phyloP scores from a whole-genome alignment of 2,888 invertebrate genomes.

The Oscheius myriophilus region DNA sequence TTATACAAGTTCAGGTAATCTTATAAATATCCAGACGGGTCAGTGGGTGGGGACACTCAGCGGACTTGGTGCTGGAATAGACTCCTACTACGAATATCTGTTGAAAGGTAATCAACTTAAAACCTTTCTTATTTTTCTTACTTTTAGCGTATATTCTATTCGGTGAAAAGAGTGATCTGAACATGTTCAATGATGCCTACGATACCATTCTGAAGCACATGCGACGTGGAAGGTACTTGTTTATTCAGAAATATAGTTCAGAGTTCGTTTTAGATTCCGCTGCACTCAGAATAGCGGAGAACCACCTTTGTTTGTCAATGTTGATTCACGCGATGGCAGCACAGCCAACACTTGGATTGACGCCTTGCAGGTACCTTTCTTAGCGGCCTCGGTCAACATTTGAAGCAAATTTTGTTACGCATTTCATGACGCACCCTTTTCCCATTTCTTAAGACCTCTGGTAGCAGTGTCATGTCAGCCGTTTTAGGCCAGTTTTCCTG shows the following conservation, averaged over 20 bases:
- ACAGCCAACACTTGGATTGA: conserved; percentile 78
- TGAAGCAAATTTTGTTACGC: too few species aligned
- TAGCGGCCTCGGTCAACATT: neutral
- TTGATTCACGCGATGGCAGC: conserved; percentile 77
- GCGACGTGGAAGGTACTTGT: conserved; percentile 73
- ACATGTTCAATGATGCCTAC: conserved; percentile 77
- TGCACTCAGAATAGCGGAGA: conserved; percentile 74
- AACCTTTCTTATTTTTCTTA: neutral
- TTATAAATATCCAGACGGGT: conserved; percentile 78
- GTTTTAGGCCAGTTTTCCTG: conserved; percentile 71
- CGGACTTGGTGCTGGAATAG: conserved; percentile 78
- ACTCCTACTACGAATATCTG: conserved; percentile 78
- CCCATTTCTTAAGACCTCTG: too few species aligned
- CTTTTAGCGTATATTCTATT: conserved; percentile 76
- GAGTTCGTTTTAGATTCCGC: conserved; percentile 8
- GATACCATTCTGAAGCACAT: conserved; percentile 75
- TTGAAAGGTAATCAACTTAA: conserved; percentile 71
- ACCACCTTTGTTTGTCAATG: conserved; percentile 78
- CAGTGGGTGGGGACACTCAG: conserved; percentile 77
- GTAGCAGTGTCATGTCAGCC: too few species aligned
- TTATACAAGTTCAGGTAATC: conserved; percentile 74
- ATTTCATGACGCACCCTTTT: too few species aligned
- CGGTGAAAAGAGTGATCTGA: conserved; percentile 75
- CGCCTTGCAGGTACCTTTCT: conserved; percentile 76
- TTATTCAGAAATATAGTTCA: neutral